Evolutionary conservation across 2,888 invertebrate species (phyloP).

Genomic region (Thymelicus sylvestris): DNA sequence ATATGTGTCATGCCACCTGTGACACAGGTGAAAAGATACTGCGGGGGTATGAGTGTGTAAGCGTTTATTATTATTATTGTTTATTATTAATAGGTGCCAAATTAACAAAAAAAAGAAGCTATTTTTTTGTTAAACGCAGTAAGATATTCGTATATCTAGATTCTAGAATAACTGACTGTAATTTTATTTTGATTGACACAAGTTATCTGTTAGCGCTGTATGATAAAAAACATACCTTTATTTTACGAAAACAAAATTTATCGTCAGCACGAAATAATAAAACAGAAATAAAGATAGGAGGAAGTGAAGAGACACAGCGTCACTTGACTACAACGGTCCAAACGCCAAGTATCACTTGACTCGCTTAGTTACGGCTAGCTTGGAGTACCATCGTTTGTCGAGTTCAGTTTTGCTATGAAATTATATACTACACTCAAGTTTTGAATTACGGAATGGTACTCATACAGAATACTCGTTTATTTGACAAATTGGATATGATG

Average conservation of each 20-base stretch:
- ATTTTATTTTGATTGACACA: too few species aligned
- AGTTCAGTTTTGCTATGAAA: slow-evolving; percentile 18
- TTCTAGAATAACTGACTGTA: too few species aligned
- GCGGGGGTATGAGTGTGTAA: too few species aligned
- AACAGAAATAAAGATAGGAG: slow-evolving; percentile 7
- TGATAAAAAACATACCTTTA: too few species aligned
- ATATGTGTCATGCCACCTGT: too few species aligned
- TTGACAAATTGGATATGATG: slow-evolving; percentile 2
- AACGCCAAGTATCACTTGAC: slow-evolving; percentile 12
- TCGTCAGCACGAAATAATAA: slow-evolving; percentile 11
- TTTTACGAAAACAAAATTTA: slow-evolving; percentile 1
- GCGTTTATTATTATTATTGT: too few species aligned
- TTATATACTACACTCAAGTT: slow-evolving; percentile 9
- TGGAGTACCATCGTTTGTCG: slow-evolving; percentile 22
- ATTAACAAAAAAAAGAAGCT: too few species aligned
- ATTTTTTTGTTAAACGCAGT: too few species aligned
- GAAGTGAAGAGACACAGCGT: slow-evolving; percentile 25
- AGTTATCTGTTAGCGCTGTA: too few species aligned
- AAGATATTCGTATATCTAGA: too few species aligned
- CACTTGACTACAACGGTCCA: slow-evolving; percentile 27
- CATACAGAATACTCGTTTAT: neutral
- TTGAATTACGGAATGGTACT: neutral
- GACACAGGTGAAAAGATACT: too few species aligned
- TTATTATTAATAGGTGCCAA: too few species aligned
- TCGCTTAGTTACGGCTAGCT: slow-evolving; percentile 28